Base-by-base conservation (phyloP, 1,140 invertebrate species). In the Aphidius ervi region DNA sequence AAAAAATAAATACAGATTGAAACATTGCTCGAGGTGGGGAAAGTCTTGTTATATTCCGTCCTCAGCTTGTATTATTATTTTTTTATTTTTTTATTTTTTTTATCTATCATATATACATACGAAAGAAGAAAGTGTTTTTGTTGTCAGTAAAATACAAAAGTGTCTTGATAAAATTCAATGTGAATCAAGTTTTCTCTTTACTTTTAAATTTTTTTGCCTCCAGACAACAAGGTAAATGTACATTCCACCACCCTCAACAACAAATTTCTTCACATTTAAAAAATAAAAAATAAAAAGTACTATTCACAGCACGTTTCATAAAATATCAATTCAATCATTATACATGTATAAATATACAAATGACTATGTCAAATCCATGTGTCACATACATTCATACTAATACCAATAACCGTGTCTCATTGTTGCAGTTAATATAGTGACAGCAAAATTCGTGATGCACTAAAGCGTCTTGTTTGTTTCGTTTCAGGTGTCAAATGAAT, bases 101-200 rank as follows among this genome's bases (percentile, higher is more conserved):
- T 31, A 31, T 31, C 23, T 16, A 31, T 31, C 23, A 31, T 4
- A 31, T 31, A 31, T 31, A 4, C 4, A 31, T 31, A 31, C 23
- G 10, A 41, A 40, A 52, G 56, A 61, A 20, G 54, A 62, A 62
- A 62, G 60, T 62, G 50, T 20, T 56, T 52, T 39, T 39, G 23
- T 52, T 39, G 31, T 31, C 23, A 31, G 23, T 31, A 31, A 31
- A 3, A 31, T 31, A 31, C 23, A 31, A 31, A 31, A 31, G 23
- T 52, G 49, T 52, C 40, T 39, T 52, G 52, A 41, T 54, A 40
- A n/a, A 54, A 41, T 41, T 53, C 39, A 47, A 41, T 55, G 60
- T 62, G 60, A 62, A 62, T 62, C 60, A 47, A 50, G 48, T 42
- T 31, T 31, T 31, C 56, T 61, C 60, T 57, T 46, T 23, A 47